phyloP scores from a whole-genome alignment of 2,888 invertebrate genomes.

The Electrophaes corylata region DNA sequence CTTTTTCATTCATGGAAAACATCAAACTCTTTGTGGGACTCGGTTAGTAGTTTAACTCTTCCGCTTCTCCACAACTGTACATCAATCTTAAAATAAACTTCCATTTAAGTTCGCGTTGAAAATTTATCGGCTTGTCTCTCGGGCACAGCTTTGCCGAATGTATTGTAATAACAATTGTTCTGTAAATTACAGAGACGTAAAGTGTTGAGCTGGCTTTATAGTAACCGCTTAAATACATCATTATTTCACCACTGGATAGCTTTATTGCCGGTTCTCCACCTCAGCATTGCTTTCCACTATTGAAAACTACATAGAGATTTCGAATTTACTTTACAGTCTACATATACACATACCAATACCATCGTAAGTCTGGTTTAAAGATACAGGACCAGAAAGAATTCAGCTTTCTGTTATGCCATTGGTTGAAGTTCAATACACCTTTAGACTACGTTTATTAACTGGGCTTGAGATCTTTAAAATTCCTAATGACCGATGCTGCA shows the following conservation, averaged over 20 bases:
- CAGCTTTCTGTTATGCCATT: no score
- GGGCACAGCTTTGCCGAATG: slow-evolving; percentile 42
- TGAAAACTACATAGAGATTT: slow-evolving; percentile 23
- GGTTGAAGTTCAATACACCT: no score
- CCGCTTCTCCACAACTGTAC: slow-evolving; percentile 8
- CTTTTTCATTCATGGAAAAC: background rate
- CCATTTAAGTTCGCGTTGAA: slow-evolving; percentile 35
- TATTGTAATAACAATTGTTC: slow-evolving; percentile 49
- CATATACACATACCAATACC: no score
- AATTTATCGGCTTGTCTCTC: slow-evolving; percentile 39
- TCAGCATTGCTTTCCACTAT: slow-evolving; percentile 31
- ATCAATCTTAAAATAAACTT: slow-evolving; percentile 31
- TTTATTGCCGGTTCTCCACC: slow-evolving; percentile 43
- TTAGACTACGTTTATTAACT: background rate
- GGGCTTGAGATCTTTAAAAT: no score
- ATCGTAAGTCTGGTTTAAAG: no score
- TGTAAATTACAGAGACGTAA: slow-evolving; percentile 50
- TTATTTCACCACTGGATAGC: slow-evolving; percentile 45
- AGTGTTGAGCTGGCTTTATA: slow-evolving; percentile 48
- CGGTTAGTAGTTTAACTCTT: background rate
- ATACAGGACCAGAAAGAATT: no score
- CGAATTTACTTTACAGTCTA: slow-evolving; percentile 5
- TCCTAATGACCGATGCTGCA: no score
- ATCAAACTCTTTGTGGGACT: background rate
- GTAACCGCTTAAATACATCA: slow-evolving; percentile 49